Conservation (phyloP, 2,888 invertebrate species). For the Eledona agricola region DNA sequence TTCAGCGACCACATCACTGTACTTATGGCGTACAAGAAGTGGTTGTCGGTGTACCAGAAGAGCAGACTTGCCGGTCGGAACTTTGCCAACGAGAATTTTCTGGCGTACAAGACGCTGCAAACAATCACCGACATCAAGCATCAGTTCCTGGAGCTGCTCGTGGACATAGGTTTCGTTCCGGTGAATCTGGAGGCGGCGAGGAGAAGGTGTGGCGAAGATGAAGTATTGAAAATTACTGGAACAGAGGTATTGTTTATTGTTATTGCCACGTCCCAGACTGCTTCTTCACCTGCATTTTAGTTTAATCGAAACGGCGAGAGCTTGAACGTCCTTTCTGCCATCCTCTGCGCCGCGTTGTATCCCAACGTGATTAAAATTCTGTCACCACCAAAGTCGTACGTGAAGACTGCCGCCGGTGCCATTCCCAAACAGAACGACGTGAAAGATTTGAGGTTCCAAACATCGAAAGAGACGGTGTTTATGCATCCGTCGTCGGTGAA, state of each 20-base stretch:
- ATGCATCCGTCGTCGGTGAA: conserved; percentile 84
- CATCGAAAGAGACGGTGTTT: conserved; percentile 74
- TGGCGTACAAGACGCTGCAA: conserved; percentile 82
- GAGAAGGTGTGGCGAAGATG: conserved; percentile 69
- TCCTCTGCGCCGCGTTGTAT: conserved; percentile 91
- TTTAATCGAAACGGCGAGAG: conserved; percentile 80
- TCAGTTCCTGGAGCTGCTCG: conserved; percentile 78
- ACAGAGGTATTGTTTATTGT: too few species aligned
- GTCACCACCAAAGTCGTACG: conserved; percentile 80
- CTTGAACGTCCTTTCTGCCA: conserved; percentile 77
- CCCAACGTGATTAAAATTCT: conserved; percentile 89
- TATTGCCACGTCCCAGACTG: too few species aligned
- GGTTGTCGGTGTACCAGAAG: conserved; percentile 76
- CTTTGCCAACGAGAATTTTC: conserved; percentile 84
- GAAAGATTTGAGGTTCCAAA: conserved; percentile 78
- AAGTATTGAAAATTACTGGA: conserved; percentile 63
- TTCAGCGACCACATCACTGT: conserved; percentile 92
- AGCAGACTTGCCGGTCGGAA: conserved; percentile 76
- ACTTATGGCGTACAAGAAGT: conserved; percentile 86
- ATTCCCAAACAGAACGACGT: conserved; percentile 76
- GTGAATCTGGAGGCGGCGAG: conserved; percentile 68
- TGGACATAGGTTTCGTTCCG: conserved; percentile 82
- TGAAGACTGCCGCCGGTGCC: conserved; percentile 77
- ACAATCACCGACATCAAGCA: conserved; percentile 89
- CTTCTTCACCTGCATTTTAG: too few species aligned